Base-by-base conservation (phyloP, 2,113 vertebrate species). In the Halichoeres trimaculatus region DNA sequence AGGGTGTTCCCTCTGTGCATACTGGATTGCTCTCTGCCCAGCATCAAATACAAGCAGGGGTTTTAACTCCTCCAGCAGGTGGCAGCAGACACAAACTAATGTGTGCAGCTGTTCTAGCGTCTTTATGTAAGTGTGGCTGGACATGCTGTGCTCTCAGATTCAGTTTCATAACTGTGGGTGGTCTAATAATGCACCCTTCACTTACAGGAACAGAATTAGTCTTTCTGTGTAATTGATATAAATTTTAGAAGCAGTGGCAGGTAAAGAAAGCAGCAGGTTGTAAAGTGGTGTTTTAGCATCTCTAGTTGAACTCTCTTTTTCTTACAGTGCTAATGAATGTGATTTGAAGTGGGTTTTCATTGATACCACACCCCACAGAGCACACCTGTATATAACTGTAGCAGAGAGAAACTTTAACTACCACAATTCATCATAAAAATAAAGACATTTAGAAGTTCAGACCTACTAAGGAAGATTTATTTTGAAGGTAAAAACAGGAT, bases 31-130 rank as follows among this genome's bases (percentile, higher is more conserved):
- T 16, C 62, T 54, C 50, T 48, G 48, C 59, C 81, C 53, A 70
- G 30, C 71, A 57, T 81, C 26, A 60, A 56, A 47, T 54, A 73
- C 14, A 4, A 63, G 48, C 30, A 66, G 2, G 1, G 13, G 1
- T 5, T 41, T 4, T 24, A 17, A 1, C 11, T 11, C 1, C n/a
- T 54, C 89, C 90, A 89, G 78, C 61, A 91, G 90, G 85, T 71
- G 87, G 89, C 85, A 81, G 86, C 73, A 91, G 61, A 78, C 26
- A 62, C 84, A 89, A 81, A 78, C 78, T 26, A 70, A 82, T 56
- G 60, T 14, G 13, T 50, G 19, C 0, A 13, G 58, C 53, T 20
- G 12, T 45, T 19, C 9, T 45, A 30, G 47, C 3, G 19, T 50
- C 36, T 68, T 74, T n/a, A 26, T 57, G 23, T 54, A 67, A 57